Conservation (phyloP, 2,113 vertebrate genomes). For the Otolemur garnettii region DNA sequence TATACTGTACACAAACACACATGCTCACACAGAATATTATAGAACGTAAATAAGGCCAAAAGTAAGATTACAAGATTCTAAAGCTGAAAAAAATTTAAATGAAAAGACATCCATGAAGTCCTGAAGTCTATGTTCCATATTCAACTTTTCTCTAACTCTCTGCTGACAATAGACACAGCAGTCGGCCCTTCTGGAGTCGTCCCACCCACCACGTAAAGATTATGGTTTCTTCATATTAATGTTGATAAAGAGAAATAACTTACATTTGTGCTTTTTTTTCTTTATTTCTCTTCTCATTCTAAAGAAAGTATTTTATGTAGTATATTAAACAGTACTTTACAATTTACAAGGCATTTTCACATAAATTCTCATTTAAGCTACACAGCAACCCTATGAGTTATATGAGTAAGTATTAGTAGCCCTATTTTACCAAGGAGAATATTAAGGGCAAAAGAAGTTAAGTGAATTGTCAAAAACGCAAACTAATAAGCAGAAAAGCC, state of each 20-base stretch:
- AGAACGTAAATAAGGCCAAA: background rate
- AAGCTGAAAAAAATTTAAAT: background rate
- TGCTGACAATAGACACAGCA: background rate
- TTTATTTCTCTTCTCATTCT: background rate
- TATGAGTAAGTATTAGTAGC: background rate
- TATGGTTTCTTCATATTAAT: constrained; percentile 11
- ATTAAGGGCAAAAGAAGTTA: background rate
- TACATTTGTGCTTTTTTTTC: background rate
- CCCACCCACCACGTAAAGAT: background rate
- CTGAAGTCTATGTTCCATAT: background rate
- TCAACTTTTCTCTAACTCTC: constrained; percentile 9
- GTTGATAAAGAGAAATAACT: constrained; percentile 20
- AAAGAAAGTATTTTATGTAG: background rate
- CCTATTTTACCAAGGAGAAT: background rate
- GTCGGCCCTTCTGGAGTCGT: background rate
- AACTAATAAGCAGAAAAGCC: constrained; percentile 7
- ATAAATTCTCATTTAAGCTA: constrained; percentile 43
- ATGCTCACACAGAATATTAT: background rate
- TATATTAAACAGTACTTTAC: background rate
- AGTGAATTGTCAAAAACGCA: background rate
- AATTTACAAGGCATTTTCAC: constrained; percentile 26
- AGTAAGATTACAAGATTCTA: background rate
- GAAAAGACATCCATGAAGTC: background rate
- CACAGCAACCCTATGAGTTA: background rate
- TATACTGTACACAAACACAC: background rate